These are phyloP conservation scores for Erpornis zantholeuca DNA, from an alignment of 2,113 vertebrate genomes.

Conservation along the genomic window DNA sequence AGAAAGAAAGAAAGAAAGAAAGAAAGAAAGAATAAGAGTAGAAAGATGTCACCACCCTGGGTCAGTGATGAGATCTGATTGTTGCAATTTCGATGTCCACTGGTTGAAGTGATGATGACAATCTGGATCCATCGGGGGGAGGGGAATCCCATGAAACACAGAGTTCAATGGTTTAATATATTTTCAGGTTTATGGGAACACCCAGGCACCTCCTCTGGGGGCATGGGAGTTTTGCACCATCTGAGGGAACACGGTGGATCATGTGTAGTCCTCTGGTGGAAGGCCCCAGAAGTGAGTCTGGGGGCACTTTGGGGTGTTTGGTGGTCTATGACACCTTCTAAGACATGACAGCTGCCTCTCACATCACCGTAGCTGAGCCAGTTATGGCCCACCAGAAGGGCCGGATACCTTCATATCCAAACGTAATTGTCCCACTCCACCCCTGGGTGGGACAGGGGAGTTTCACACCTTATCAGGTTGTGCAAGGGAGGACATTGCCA, in stretches of 20 bases:
- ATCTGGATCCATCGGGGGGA: too few species aligned
- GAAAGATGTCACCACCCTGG: background rate
- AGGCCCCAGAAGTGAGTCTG: background rate
- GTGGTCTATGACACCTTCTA: background rate
- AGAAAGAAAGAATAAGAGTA: background rate
- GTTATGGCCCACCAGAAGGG: background rate
- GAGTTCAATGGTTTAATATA: background rate
- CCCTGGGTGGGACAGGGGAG: accelerated
- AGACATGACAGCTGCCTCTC: background rate
- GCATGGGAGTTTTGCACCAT: background rate
- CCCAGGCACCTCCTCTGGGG: too few species aligned
- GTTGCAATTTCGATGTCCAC: accelerated
- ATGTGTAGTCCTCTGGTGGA: background rate
- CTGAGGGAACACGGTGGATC: background rate
- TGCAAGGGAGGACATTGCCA: background rate
- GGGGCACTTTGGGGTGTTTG: background rate
- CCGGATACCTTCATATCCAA: background rate
- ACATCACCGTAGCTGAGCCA: background rate
- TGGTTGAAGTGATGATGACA: background rate
- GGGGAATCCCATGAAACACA: background rate
- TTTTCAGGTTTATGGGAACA: background rate
- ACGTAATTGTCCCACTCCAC: accelerated
- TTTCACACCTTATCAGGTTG: background rate
- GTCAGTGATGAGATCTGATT: background rate
- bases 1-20: background rate